A percentile compares a stretch with the other conserved stretches of the same genome.
phyloP scores from a whole-genome alignment of 1,140 invertebrate genomes.

The Zelostemma sp. region DNA sequence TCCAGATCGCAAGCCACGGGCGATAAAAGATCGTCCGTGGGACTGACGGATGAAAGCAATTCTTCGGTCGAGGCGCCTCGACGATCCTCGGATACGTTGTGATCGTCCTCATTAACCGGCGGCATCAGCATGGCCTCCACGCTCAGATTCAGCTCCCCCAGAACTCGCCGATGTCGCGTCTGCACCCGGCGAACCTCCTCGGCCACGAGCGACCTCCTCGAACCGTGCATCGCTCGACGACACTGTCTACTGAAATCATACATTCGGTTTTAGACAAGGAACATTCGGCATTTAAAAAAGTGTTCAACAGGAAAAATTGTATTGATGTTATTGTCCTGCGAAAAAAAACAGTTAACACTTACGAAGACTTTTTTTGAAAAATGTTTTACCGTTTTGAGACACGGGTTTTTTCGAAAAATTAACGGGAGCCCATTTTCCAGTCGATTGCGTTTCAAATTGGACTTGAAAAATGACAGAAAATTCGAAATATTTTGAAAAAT shows the following conservation, averaged over 20 bases:
- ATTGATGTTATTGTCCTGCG: no score
- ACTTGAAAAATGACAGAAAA: no score
- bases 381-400: no score
- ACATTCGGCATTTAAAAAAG: no score
- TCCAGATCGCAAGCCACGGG: constrained; percentile 80
- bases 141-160: constrained; percentile 87
- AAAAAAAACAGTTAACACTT: no score
- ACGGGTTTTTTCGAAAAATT: no score
- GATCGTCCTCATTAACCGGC: constrained; percentile 67
- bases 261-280: no score
- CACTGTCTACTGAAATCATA: constrained; percentile 67
- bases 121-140: constrained; percentile 91
- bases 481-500: no score
- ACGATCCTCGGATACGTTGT: constrained; percentile 48
- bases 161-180: constrained; percentile 81
- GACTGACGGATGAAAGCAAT: constrained; percentile 73
- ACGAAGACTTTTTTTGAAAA: no score
- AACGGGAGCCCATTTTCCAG: no score
- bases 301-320: no score
- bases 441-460: no score
- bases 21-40: constrained; percentile 80
- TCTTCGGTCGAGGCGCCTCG: constrained; percentile 73
- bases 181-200: constrained; percentile 86
- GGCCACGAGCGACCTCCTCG: constrained; percentile 75
- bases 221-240: constrained; percentile 58